A percentile compares a stretch with the other conserved stretches of the same genome.
Evolutionary conservation across 1,140 invertebrate species (phyloP).

Genomic region (Leptinotarsa defecta): DNA sequence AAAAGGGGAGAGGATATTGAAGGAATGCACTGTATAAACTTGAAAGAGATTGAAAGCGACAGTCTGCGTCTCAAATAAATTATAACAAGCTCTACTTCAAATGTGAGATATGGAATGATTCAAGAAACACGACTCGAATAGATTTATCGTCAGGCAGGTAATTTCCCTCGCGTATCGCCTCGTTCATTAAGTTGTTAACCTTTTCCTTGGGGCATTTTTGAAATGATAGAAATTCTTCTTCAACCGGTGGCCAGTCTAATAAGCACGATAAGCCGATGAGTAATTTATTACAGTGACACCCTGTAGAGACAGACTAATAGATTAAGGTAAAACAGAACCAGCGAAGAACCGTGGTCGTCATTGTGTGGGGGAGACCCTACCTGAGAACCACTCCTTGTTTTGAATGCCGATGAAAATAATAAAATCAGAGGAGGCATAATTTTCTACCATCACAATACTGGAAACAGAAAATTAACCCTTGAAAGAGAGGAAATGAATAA

Average conservation of each 20-base stretch:
- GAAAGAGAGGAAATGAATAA: no score
- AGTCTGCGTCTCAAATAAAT: no score
- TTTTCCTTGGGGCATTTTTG: background rate
- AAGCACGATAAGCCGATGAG: conserved; percentile 10
- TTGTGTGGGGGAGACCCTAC: conserved; percentile 7
- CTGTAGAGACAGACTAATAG: conserved; percentile 24
- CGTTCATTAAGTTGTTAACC: background rate
- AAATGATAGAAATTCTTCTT: background rate
- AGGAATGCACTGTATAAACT: no score
- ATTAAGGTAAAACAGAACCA: conserved; percentile 22
- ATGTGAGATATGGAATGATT: no score
- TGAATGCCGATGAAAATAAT: conserved; percentile 6
- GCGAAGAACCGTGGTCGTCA: background rate
- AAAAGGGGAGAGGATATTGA: no score
- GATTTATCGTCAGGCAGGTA: background rate
- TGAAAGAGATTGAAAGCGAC: no score
- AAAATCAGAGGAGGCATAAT: background rate
- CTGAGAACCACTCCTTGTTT: background rate
- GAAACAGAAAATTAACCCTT: no score
- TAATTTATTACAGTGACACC: conserved; percentile 26
- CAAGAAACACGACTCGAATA: no score
- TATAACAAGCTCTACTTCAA: no score
- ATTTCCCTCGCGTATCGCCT: background rate
- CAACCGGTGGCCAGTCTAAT: conserved; percentile 12
- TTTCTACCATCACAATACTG: background rate